Base-by-base conservation (phyloP, 2,888 invertebrate species). In the Pomacea canaliculata region DNA sequence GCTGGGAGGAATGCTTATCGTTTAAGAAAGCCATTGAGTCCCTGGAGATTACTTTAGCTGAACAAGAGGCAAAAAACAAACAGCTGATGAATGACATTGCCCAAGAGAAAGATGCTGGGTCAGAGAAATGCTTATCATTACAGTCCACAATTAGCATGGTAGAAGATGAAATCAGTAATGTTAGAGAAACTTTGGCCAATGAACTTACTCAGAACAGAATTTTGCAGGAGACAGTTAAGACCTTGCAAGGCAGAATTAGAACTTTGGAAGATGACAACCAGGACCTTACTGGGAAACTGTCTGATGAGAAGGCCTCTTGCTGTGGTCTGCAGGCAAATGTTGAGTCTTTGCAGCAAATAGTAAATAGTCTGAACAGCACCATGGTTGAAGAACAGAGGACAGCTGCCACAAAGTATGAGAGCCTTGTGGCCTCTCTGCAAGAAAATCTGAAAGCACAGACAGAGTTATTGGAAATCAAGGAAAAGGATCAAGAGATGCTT, bases 401-500 rank as follows among this genome's bases (percentile, higher is more conserved):
- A 13, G 51, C 4, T 16, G 12, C 16, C 13, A 48, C 19, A 19
- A 46, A 68, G n/a, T 27, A 49, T 48, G 51, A 72, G n/a, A 48
- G 63, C 12, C 8, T 18, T 68, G 62, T 63, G 27, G 67, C 63
- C 12, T 18, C 23, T 9, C 63, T 73, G 4, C 56, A 70, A 37
- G 27, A 69, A 19, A 66, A 76, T n/a, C 51, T 70, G 62, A n/a
- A 59, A 23, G 69, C 65, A 10, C 27, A n/a, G 59, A 19, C 62
- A 19, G 67, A 76, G 12, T 69, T 19, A 23, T 72, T 76, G 18
- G 19, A 27, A 16, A n/a, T n/a, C 49, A 68, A 48, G 23, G 74
- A 71, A 62, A n/a, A 70, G 23, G 80, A 78, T 66, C 48, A 56
- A 1, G 66, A 71, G 68, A 78, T 19, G 68, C 78, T 76, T 23